Percentiles rank a stretch among this genome's conserved stretches.
Evolutionary conservation across 2,888 invertebrate species (phyloP).

Genomic region (Mesopsocus fuscifrons): DNA sequence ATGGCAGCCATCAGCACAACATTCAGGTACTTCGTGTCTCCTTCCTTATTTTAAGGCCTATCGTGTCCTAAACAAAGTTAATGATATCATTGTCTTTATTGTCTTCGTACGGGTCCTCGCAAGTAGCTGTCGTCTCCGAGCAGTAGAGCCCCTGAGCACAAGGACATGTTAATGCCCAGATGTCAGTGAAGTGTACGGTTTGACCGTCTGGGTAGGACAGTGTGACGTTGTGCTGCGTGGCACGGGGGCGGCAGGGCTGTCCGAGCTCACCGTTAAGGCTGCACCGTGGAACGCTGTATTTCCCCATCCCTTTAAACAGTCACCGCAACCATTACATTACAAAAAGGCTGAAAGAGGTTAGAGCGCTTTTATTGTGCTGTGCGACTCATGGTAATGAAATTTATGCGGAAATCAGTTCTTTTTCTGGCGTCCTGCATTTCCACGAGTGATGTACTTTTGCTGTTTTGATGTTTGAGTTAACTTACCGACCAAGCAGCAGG

Average conservation of each 20-base stretch:
- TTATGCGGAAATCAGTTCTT: too few species aligned
- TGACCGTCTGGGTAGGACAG: conserved; percentile 5
- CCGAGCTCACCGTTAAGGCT: neutral
- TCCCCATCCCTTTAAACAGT: conserved; percentile 1
- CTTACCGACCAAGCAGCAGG: neutral
- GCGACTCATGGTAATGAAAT: too few species aligned
- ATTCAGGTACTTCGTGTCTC: too few species aligned
- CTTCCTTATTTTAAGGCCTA: too few species aligned
- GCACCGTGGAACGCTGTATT: conserved; percentile 4
- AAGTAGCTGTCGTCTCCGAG: neutral
- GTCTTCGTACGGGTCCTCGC: too few species aligned
- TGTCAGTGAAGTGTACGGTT: neutral
- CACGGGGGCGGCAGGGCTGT: neutral
- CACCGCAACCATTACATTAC: neutral
- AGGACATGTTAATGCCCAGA: neutral
- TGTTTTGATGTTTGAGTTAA: neutral
- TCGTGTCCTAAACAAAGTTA: too few species aligned
- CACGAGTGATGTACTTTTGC: too few species aligned
- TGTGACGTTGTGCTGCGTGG: neutral
- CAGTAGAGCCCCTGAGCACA: conserved; percentile 1
- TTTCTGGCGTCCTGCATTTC: too few species aligned
- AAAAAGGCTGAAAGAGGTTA: too few species aligned
- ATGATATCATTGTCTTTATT: too few species aligned
- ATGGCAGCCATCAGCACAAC: too few species aligned
- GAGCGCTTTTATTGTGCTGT: too few species aligned